Percentiles rank a stretch among this genome's conserved stretches.
Conservation (phyloP, 2,888 invertebrate species). For the Hedychridium roseum region DNA sequence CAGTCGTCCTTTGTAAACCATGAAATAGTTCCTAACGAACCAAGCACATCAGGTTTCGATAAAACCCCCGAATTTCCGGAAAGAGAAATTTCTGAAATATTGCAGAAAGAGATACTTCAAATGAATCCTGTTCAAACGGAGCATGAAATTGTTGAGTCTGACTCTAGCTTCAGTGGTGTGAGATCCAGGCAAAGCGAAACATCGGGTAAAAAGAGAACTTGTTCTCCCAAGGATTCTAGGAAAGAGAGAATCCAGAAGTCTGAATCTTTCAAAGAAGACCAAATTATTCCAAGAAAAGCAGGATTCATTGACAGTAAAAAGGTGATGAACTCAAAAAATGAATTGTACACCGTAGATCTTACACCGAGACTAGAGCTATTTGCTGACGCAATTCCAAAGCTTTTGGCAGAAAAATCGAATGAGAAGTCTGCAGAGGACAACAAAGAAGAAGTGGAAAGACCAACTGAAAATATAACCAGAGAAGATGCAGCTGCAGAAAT, state of each 20-base stretch:
- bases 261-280: conserved; percentile 21
- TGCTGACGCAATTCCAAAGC: conserved; percentile 58
- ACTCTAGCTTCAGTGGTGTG: conserved; percentile 29
- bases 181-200: conserved; percentile 11
- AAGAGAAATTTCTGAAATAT: conserved; percentile 57
- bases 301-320: conserved; percentile 35
- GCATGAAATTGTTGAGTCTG: conserved; percentile 44
- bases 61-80: conserved; percentile 57
- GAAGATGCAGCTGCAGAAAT: conserved; percentile 12
- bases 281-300: conserved; percentile 25
- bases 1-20: conserved; percentile 36
- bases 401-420: conserved; percentile 54
- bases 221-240: conserved; percentile 21
- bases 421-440: conserved; percentile 33
- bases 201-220: conserved; percentile 1
- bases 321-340: conserved; percentile 43
- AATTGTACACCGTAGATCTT: conserved; percentile 54
- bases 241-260: conserved; percentile 30
- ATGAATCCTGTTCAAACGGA: conserved; percentile 8
- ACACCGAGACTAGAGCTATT: conserved; percentile 59
- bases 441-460: conserved; percentile 14
- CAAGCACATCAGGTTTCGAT: conserved; percentile 20
- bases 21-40: conserved; percentile 6
- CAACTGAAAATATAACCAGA: not conserved
- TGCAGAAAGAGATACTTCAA: conserved; percentile 46